A percentile compares a stretch with the other conserved stretches of the same genome.
phyloP scores from a whole-genome alignment of 1,140 invertebrate genomes.

The Cydia splendana region DNA sequence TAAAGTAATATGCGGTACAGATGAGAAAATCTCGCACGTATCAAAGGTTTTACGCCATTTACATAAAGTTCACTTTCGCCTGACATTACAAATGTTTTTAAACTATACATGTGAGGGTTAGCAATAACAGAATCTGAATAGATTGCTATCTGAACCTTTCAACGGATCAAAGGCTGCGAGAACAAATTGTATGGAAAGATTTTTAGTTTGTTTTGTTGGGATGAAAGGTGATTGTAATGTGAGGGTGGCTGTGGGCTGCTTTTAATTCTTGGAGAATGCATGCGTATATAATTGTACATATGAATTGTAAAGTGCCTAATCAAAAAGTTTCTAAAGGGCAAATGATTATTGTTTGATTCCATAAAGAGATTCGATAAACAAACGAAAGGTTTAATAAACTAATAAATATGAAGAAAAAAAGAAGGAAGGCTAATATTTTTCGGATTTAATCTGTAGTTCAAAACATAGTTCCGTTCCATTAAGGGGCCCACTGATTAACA shows the following conservation, averaged over 20 bases:
- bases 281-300: background rate
- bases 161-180: constrained; percentile 11
- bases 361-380: no score
- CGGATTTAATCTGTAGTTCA: no score
- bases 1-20: background rate
- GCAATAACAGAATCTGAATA: constrained; percentile 15
- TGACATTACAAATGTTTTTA: background rate
- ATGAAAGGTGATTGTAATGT: background rate
- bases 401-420: no score
- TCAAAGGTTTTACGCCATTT: background rate
- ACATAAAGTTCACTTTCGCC: background rate
- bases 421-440: no score
- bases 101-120: background rate
- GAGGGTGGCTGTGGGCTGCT: background rate
- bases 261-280: background rate
- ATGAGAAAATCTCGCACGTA: background rate
- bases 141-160: constrained; percentile 16
- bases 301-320: background rate
- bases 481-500: no score
- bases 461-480: no score
- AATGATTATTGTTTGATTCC: no score
- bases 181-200: constrained; percentile 23
- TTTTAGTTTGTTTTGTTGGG: constrained; percentile 9
- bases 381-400: no score
- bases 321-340: background rate